Evolutionary conservation across 2,113 vertebrate genomes (phyloP), one percentile per base, ranked within the genome.

Genomic region (Vimba vimba): DNA sequence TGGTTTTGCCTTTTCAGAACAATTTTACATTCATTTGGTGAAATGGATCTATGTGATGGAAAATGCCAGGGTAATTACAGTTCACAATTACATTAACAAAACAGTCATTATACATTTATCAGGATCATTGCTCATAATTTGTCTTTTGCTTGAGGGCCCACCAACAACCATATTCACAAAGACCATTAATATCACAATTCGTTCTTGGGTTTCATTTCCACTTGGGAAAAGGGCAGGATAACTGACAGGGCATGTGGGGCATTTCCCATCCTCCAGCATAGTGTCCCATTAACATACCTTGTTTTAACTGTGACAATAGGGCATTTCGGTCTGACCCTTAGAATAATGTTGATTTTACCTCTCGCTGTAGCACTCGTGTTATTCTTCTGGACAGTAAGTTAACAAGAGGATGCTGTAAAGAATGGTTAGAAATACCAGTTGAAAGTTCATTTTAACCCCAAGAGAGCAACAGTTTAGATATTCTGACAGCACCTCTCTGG

Each of bases 371-470:
- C 9, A 43, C 36, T 43, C 78, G 4, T 64, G 55, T 43, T 60
- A 1, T 19, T 33, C 9, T 50, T 19, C 15, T 50, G n/a, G 45
- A 76, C 2, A 36, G 9, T 11, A 52, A 50, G 50, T 27, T 23
- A 47, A 78, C 52, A 36, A 60, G 39, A 83, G 52, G 23, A 59
- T 64, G 39, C 11, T n/a, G 3, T 4, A 66, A 86, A 55, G 39
- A 74, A 39, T 83, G 36, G 30, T 27, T 64, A 57, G 47, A 84
- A 86, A 80, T 71, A 82, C 45, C 27, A 86, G 57, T 43, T n/a
- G 47, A 82, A 86, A 86, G 83, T 85, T 85, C 73, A 79, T 52
- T 83, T 87, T 83, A 87, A 85, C 79, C 76, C 79, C 75, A 50
- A 59, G 82, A 84, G 77, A 85, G 60, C 84, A 84, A 77, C 71